Percentiles rank a stretch among this genome's conserved stretches.
phyloP scores from a whole-genome alignment of 2,113 vertebrate genomes.

The Oreochromis aureus region DNA sequence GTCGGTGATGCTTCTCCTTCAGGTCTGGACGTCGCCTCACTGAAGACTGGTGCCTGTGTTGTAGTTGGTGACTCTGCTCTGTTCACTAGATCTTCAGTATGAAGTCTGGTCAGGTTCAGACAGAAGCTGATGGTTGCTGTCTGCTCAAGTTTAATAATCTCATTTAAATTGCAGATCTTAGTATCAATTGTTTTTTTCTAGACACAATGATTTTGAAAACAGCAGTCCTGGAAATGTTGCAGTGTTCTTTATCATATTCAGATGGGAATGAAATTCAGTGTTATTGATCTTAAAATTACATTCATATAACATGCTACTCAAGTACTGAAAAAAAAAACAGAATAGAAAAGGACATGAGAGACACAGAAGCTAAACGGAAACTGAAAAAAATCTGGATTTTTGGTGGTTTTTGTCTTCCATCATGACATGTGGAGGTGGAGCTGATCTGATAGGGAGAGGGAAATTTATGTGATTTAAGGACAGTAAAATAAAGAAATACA shows the following conservation, averaged over 20 bases:
- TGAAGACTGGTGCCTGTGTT: neutral
- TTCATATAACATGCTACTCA: neutral
- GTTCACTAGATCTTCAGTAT: neutral
- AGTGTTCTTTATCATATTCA: neutral
- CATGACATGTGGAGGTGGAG: neutral
- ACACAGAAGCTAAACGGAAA: neutral
- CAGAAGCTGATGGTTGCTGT: neutral
- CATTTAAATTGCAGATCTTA: neutral
- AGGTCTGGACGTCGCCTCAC: neutral
- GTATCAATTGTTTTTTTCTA: neutral
- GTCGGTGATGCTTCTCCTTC: neutral
- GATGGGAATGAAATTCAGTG: neutral
- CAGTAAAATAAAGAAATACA: neutral
- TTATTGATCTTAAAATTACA: neutral
- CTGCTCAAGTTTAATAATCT: neutral
- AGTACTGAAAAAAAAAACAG: neutral
- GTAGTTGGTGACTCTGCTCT: neutral
- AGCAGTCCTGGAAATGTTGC: neutral
- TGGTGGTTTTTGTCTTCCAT: accelerated
- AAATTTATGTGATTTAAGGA: neutral
- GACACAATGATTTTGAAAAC: neutral
- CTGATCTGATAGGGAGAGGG: neutral
- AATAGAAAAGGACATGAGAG: neutral
- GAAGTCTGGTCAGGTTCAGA: neutral
- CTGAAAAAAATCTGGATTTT: neutral